Evolutionary conservation across 2,797 vertebrate genomes (phyloP), one percentile per base, ranked within the genome.

Genomic region (Chaetophractus vellerosus): DNA sequence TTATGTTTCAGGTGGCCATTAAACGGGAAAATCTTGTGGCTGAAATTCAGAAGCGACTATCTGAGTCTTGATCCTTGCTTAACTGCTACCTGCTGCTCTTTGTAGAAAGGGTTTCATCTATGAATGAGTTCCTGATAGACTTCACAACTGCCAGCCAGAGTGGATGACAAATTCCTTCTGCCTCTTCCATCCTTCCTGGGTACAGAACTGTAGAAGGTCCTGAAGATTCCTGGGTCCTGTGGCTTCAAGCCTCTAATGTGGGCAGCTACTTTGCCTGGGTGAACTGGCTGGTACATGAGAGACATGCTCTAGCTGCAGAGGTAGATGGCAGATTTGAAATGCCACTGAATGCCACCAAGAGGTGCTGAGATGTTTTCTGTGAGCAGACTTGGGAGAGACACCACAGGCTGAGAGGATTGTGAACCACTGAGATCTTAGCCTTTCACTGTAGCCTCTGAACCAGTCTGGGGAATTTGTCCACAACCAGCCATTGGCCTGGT

Each of bases 1-100:
- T 96, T 96, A 41, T 84, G 92, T 98, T 98, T 84, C 96, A 99
- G 99, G 98, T 99, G 33, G 98, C 99, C 86, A 79, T 99, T 90
- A 98, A 98, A 83, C 98, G 99, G 97, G 98, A 97, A 64, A 98
- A 98, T 81, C 98, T 99, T 21, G 96, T 99, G 75, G 97, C 93
- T 36, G 99, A 99, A 98, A 98, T 99, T 98, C 98, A 98, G 98
- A 99, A 97, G 57, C 97, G 98, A 93, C 98, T 97, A 0, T 95
- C 84, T 69, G 45, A 95, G 57, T 95, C 96, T 93, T 98, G 94
- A 97, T 93, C 41, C 41, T 93, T 96, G 52, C 76, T 59, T 57
- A 38, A 69, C 86, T 80, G 52, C 41, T 45, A 69, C 85, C 88
- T 92, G 64, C 88, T 94, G 63, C 57, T 90, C 61, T 93, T 87